phyloP scores from a whole-genome alignment of 2,888 invertebrate genomes.

The Ernsta delagoae region DNA sequence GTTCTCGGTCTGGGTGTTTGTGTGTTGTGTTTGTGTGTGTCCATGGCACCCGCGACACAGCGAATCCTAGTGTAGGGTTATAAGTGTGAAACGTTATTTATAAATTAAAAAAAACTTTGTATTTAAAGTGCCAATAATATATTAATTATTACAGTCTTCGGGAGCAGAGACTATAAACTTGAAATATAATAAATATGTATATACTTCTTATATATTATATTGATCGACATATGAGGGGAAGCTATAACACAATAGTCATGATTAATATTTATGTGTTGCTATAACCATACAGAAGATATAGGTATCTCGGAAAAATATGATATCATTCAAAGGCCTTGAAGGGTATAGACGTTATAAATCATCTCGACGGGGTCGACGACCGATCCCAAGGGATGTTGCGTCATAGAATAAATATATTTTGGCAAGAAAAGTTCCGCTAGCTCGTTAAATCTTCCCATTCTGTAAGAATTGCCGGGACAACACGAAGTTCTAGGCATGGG shows the following conservation, averaged over 20 bases:
- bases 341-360: constrained; percentile 21
- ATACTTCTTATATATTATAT: no score
- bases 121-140: no score
- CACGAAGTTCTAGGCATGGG: neutral
- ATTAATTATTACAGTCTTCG: no score
- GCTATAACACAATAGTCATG: neutral
- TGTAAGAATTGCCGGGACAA: constrained; percentile 11
- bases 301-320: constrained; percentile 10
- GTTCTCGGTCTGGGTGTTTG: no score
- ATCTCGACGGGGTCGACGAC: constrained; percentile 20
- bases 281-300: constrained; percentile 6
- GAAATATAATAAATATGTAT: no score
- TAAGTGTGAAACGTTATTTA: no score
- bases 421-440: constrained; percentile 30
- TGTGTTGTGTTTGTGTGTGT: no score
- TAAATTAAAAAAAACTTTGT: no score
- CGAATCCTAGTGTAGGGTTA: no score
- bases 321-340: constrained; percentile 19
- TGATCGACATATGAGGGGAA: neutral
- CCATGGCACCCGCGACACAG: no score
- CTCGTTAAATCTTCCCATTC: constrained; percentile 10
- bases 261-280: constrained; percentile 22
- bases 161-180: no score
- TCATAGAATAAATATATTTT: constrained; percentile 33
- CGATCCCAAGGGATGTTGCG: constrained; percentile 11